Evolutionary conservation across 2,888 invertebrate genomes (phyloP), one percentile per base, ranked within the genome.

Genomic region (Tinea pellionella): DNA sequence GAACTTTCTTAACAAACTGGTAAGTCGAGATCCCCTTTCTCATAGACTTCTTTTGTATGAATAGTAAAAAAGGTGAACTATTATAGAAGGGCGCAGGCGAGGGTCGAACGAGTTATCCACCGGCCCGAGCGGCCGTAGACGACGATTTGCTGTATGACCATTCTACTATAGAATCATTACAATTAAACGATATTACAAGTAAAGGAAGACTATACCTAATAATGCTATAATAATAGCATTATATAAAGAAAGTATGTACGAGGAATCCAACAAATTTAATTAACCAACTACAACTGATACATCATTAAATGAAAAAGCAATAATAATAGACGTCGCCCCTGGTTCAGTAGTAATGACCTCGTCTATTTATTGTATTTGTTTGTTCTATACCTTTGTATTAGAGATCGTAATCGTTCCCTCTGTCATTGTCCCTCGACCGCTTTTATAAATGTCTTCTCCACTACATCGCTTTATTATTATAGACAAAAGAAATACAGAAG

Each of bases 11-110:
- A 76, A 78, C 73, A 79, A 86, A 87, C 87, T 87, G 86, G 86
- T 86, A 86, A 84, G 81, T 86, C 86, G 83, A 83, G 86, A 84
- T 84, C 79, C 84, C 84, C 78, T 83, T 87, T 86, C 87, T 87
- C 85, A 86, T 86, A 86, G 85, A 86, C 79, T 65, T 73, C 76
- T 68, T 83, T 85, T 84, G 82, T 85, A 72, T 72, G 67, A 47
- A 77, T 85, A 83, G 84, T 81, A 78, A 83, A 83, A n/a, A 81
- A 77, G 77, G 78, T 80, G 73, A 69, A 73, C 79, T 82, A 82
- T 81, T 76, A 13, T 47, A 47, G 78, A 81, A 81, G 82, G 86
- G 86, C 77, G 73, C 24, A 73, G 43, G 75, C 71, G 76, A 77
- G 75, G 74, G 75, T 78, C 72, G 70, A 75, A 70, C 58, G 63